Conservation (phyloP, 2,113 vertebrate species). For the Boleophthalmus pectinirostris region DNA sequence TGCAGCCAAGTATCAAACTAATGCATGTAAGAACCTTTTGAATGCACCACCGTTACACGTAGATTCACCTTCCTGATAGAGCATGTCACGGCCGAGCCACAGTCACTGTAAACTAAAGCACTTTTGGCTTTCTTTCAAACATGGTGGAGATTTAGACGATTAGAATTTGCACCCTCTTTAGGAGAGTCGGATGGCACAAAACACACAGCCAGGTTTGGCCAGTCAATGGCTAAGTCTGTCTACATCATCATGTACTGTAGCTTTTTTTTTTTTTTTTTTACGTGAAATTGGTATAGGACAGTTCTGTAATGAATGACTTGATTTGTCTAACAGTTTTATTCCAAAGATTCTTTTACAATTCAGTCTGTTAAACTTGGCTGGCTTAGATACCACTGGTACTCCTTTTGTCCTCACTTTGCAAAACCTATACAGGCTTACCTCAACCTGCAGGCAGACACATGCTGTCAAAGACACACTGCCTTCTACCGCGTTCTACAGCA, state of each 20-base stretch:
- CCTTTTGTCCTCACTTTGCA: constrained; percentile 72
- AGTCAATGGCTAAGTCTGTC: not conserved
- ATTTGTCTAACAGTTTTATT: not conserved
- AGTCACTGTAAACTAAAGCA: constrained; percentile 22
- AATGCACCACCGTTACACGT: constrained; percentile 32
- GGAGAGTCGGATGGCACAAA: constrained; percentile 10
- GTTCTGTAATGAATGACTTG: constrained; percentile 12
- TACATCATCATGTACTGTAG: not conserved
- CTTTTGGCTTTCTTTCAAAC: constrained; percentile 46
- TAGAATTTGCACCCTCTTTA: constrained; percentile 5
- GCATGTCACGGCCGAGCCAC: constrained; percentile 69
- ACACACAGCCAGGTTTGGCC: not conserved
- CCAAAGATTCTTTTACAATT: not conserved
- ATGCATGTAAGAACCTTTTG: constrained; percentile 54
- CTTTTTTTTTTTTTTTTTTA: no score
- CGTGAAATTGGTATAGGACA: not conserved
- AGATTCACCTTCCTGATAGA: constrained; percentile 53
- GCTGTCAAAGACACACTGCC: constrained; percentile 32
- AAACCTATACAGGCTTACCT: constrained; percentile 55
- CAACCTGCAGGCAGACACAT: constrained; percentile 58
- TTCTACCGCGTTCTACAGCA: constrained; percentile 48
- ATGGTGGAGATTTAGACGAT: constrained; percentile 72
- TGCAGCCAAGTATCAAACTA: constrained; percentile 48
- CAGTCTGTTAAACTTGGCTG: constrained; percentile 38
- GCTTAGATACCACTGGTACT: constrained; percentile 56